Conservation (phyloP, 2,888 invertebrate genomes). For the Mimumesa dahlbomi region DNA sequence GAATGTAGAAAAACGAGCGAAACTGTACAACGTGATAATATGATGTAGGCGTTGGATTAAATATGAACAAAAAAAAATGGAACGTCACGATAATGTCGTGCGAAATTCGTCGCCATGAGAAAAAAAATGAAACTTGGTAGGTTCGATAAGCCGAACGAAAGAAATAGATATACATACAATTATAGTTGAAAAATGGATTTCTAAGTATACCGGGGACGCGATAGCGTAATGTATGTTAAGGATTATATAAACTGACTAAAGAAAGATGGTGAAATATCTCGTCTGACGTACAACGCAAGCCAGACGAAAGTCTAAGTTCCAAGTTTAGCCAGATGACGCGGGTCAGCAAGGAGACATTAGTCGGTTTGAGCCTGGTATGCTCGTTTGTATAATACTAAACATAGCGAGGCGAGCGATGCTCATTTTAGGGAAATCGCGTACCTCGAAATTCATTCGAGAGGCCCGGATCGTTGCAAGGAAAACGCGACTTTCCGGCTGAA, state of each 20-base stretch:
- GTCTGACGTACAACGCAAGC: slow-evolving; percentile 22
- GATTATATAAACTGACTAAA: slow-evolving; percentile 32
- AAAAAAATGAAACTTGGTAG: too few relatives aligned
- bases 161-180: background rate
- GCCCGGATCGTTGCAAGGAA: background rate
- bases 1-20: too few relatives aligned
- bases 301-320: slow-evolving; percentile 53
- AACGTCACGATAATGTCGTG: too few relatives aligned
- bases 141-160: too few relatives aligned
- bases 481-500: too few relatives aligned
- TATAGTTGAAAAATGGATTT: background rate
- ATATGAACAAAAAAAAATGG: too few relatives aligned
- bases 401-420: slow-evolving; percentile 40
- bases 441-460: background rate
- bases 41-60: too few relatives aligned
- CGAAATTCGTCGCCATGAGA: too few relatives aligned
- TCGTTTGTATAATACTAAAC: slow-evolving; percentile 51
- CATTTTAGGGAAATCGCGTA: slow-evolving; percentile 32
- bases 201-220: slow-evolving; percentile 21
- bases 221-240: slow-evolving; percentile 8
- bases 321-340: slow-evolving; percentile 61
- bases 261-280: slow-evolving; percentile 23
- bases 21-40: too few relatives aligned
- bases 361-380: slow-evolving; percentile 30
- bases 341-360: slow-evolving; percentile 38